Base-by-base conservation (phyloP, 2,113 vertebrate genomes). In the Lepus europaeus region DNA sequence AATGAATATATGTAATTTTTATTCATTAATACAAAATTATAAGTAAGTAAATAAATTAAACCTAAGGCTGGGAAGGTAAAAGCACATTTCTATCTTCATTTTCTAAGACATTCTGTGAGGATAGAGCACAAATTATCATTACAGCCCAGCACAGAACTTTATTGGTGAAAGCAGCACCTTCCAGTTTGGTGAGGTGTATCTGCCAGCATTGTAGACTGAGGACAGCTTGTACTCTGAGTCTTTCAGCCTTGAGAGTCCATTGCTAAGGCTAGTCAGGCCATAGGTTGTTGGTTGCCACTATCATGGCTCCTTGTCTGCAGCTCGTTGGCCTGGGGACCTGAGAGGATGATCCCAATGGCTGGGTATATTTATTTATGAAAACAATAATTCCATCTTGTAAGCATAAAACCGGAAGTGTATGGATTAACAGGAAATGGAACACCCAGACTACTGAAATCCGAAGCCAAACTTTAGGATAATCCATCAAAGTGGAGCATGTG, bases 401-500 rank as follows among this genome's bases (percentile, higher is more conserved):
- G 20, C 4, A 39, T 45, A 33, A 77, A 12, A 68, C 64, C 6
- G 25, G 49, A 80, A 20, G 53, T 1, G 12, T 25, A 0, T 70
- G 14, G 29, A 33, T 72, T 36, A 6, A 36, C 17, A 36, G 17
- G 29, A 25, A 53, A 6, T 36, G 51, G 23, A 10, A n/a, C 6
- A 8, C 13, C 22, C 33, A 64, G 45, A 66, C 27, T 22, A 10
- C 3, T 31, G 22, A 76, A 6, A 3, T 61, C 29, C 9, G 45
- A 82, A 33, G 51, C 12, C 87, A 49, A 36, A 81, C 5, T 64
- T 91, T 53, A 29, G 27, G 49, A 63, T 10, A 17, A 4, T 33
- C 2, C 4, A 16, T 22, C 59, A 22, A 27, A 31, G 29, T 5
- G 25, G 51, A 45, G 13, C 25, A 2, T 3, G 7, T 2, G 8